A percentile compares a stretch with the other conserved stretches of the same genome.
These are phyloP conservation scores for Notothenia coriiceps DNA, from an alignment of 2,113 vertebrate genomes.

Conservation along the genomic window DNA sequence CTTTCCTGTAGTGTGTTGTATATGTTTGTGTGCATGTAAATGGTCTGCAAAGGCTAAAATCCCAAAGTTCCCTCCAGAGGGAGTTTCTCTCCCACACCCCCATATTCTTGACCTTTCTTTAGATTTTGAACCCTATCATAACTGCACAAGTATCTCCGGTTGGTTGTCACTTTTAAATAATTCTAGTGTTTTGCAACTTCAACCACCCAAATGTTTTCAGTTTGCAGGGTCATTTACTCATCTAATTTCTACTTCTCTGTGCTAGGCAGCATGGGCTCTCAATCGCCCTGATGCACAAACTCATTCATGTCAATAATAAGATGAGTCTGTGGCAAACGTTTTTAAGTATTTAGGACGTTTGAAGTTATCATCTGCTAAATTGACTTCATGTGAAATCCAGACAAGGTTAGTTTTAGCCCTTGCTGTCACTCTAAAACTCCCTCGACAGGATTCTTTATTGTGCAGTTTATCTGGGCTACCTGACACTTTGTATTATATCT, in stretches of 20 bases:
- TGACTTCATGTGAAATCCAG: constrained; percentile 13
- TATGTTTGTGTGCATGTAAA: no score
- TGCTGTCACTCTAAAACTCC: neutral
- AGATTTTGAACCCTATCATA: neutral
- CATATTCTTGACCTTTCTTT: no score
- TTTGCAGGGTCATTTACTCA: neutral
- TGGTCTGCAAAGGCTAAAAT: no score
- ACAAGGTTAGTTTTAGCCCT: constrained; percentile 1
- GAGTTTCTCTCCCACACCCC: no score
- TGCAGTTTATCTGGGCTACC: constrained; percentile 9
- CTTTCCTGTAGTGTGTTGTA: no score
- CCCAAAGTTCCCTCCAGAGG: no score
- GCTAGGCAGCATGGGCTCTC: neutral
- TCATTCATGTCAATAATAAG: constrained; percentile 28
- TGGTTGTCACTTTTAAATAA: neutral
- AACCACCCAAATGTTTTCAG: constrained; percentile 5
- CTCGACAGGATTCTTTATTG: neutral
- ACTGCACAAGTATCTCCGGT: neutral
- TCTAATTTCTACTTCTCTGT: constrained; percentile 16
- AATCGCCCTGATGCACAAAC: neutral
- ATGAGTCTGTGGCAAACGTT: constrained; percentile 14
- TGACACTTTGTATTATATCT: constrained; percentile 15
- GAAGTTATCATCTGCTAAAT: constrained; percentile 11
- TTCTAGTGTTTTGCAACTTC: neutral
- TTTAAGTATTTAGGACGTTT: constrained; percentile 1